Evolutionary conservation across 2,113 vertebrate genomes (phyloP).

Genomic region (Rhinoptilus africanus): DNA sequence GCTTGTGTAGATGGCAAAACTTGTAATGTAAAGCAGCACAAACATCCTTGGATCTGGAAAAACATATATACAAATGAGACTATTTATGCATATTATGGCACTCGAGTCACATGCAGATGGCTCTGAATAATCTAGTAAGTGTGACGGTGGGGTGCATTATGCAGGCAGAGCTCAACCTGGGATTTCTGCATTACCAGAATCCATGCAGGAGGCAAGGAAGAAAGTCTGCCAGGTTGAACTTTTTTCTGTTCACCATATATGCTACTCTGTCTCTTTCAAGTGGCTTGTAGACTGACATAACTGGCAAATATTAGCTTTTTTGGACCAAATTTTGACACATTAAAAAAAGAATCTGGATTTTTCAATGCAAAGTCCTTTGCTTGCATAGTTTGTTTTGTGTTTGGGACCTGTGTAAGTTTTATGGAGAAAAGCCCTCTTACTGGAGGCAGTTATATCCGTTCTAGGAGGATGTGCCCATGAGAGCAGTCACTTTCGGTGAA

Average conservation of each 20-base stretch:
- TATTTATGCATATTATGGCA: background rate
- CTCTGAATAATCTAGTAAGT: background rate
- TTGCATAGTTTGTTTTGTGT: background rate
- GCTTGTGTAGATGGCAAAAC: constrained; percentile 82
- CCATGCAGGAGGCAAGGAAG: background rate
- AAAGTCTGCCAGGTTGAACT: background rate
- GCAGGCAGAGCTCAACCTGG: background rate
- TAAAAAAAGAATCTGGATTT: background rate
- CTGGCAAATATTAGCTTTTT: background rate
- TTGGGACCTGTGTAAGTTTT: background rate
- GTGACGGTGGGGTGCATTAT: background rate
- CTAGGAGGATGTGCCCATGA: background rate
- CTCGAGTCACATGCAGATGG: background rate
- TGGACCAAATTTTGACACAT: background rate
- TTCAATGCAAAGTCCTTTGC: background rate
- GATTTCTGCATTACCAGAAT: background rate
- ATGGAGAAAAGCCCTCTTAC: background rate
- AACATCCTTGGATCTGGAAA: constrained; percentile 86
- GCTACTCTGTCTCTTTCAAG: background rate
- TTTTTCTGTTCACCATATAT: background rate
- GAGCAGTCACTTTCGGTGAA: background rate
- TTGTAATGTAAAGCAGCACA: constrained; percentile 81
- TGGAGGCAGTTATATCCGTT: background rate
- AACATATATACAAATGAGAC: background rate
- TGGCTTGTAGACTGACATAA: background rate